Conservation (phyloP, 1,140 invertebrate genomes). For the Fragariocoptes setiger region DNA sequence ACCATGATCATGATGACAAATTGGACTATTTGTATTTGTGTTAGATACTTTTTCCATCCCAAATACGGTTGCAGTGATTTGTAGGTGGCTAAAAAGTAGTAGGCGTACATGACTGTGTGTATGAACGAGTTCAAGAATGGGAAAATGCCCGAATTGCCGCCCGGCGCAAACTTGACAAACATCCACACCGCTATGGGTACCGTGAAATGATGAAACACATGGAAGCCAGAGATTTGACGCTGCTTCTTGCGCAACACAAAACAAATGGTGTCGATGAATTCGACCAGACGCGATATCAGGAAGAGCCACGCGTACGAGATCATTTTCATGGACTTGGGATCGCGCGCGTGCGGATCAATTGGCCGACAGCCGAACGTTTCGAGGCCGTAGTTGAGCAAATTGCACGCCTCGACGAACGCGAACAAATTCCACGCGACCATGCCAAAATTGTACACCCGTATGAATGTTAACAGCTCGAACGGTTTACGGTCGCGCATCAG, state of each 20-base stretch:
- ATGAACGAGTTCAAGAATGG: slow-evolving; percentile 45
- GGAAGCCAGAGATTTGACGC: slow-evolving; percentile 50
- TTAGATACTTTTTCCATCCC: slow-evolving; percentile 24
- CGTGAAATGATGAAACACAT: slow-evolving; percentile 48
- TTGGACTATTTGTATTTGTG: slow-evolving; percentile 18
- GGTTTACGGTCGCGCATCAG: slow-evolving; percentile 46
- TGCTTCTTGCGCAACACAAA: slow-evolving; percentile 30
- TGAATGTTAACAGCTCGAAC: slow-evolving; percentile 34
- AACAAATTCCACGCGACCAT: slow-evolving; percentile 21
- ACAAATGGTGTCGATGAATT: slow-evolving; percentile 8
- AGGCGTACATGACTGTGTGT: slow-evolving; percentile 24
- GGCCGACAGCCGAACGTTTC: slow-evolving; percentile 2
- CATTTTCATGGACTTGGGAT: slow-evolving; percentile 3
- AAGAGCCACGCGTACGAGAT: slow-evolving; percentile 1
- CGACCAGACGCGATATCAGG: slow-evolving; percentile 2
- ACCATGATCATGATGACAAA: neutral
- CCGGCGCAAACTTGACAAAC: slow-evolving; percentile 1
- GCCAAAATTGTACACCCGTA: slow-evolving; percentile 50
- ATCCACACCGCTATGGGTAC: slow-evolving; percentile 15
- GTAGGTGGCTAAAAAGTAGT: slow-evolving; percentile 20
- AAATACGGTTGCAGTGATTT: slow-evolving; percentile 20
- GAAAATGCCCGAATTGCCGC: neutral
- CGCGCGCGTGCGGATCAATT: neutral
- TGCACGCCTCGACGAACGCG: slow-evolving; percentile 9
- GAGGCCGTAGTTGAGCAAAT: slow-evolving; percentile 7